A percentile compares a stretch with the other conserved stretches of the same genome.
phyloP scores from a whole-genome alignment of 2,888 invertebrate species.

The Phengaris alcon region DNA sequence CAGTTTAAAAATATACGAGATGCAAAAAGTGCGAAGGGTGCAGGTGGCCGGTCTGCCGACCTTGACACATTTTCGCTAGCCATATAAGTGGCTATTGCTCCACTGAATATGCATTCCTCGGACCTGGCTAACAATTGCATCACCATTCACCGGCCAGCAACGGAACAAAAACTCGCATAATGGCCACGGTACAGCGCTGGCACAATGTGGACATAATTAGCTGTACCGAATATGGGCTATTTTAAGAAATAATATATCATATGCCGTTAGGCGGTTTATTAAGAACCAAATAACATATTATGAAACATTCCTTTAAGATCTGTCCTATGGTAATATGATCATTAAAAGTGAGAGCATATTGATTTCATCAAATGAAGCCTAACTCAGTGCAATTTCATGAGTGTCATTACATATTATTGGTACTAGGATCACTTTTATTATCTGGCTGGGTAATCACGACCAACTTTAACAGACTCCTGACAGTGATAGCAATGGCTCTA shows the following conservation, averaged over 20 bases:
- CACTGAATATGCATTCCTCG: constrained; percentile 19
- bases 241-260: not conserved
- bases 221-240: not conserved
- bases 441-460: too few relatives aligned
- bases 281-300: not conserved
- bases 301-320: not conserved
- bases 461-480: too few relatives aligned
- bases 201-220: not conserved
- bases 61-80: constrained; percentile 18
- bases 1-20: not conserved
- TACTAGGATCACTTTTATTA: too few relatives aligned
- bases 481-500: too few relatives aligned
- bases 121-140: constrained; percentile 6
- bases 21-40: not conserved
- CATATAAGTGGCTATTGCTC: constrained; percentile 17
- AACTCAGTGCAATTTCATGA: not conserved
- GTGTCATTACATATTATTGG: too few relatives aligned
- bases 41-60: not conserved
- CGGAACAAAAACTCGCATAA: constrained; percentile 1
- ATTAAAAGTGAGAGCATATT: too few relatives aligned
- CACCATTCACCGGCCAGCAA: not conserved
- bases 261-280: not conserved
- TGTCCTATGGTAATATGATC: not conserved
- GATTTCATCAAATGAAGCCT: not conserved
- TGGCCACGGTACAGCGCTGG: not conserved